phyloP scores from a whole-genome alignment of 1,140 invertebrate species.

The Planococcus citri region DNA sequence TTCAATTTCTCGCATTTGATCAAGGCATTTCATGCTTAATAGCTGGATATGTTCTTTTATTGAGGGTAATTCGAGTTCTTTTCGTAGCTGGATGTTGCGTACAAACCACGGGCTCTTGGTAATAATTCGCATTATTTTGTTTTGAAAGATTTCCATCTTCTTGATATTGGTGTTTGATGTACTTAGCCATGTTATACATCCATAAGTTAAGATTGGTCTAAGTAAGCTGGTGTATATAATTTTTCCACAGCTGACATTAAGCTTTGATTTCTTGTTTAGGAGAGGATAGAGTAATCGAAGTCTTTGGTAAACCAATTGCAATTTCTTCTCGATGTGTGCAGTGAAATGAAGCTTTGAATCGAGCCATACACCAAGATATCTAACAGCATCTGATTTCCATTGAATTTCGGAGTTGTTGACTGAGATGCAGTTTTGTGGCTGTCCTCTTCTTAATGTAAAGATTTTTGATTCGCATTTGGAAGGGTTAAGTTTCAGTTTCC shows the following conservation, averaged over 20 bases:
- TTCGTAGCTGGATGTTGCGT: background rate
- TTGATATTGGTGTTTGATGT: constrained; percentile 29
- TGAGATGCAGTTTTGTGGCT: background rate
- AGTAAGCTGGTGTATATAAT: constrained; percentile 30
- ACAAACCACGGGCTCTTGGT: constrained; percentile 13
- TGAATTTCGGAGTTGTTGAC: background rate
- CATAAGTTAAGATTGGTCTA: constrained; percentile 32
- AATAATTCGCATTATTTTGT: constrained; percentile 21
- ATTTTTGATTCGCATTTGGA: background rate
- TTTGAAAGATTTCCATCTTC: constrained; percentile 26
- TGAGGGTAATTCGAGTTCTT: constrained; percentile 13
- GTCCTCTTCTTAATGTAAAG: background rate
- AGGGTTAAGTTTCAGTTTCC: background rate
- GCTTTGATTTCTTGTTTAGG: constrained; percentile 25
- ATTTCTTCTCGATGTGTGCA: constrained; percentile 9
- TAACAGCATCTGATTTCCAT: background rate
- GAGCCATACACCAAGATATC: constrained; percentile 15
- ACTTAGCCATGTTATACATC: constrained; percentile 31
- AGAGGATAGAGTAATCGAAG: constrained; percentile 26
- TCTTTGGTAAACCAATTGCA: background rate
- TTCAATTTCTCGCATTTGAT: background rate
- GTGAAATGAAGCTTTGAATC: constrained; percentile 10
- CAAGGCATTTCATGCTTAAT: background rate
- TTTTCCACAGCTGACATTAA: constrained; percentile 29
- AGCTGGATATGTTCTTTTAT: background rate